phyloP scores from a whole-genome alignment of 2,888 invertebrate species.

The Altica lythri region DNA sequence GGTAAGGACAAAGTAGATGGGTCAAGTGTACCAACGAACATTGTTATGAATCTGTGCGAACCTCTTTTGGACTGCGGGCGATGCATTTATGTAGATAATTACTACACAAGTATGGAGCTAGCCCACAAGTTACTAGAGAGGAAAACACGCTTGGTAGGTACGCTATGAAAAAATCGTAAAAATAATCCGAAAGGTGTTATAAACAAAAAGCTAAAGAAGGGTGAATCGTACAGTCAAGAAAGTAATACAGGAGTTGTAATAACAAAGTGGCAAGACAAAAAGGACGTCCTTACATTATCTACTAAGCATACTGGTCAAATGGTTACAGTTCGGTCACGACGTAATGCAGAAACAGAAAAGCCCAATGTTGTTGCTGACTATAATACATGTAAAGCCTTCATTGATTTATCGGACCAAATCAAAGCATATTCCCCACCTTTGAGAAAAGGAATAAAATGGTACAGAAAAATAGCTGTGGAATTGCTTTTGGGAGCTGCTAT shows the following conservation, averaged over 20 bases:
- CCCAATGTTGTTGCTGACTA: neutral
- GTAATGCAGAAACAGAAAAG: too few species aligned
- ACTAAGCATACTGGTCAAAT: too few species aligned
- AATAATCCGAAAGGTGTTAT: too few species aligned
- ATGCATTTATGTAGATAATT: slow-evolving; percentile 1
- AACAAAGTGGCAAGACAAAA: too few species aligned
- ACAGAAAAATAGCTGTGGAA: slow-evolving; percentile 3
- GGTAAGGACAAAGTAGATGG: neutral
- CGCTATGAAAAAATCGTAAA: too few species aligned
- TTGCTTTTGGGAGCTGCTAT: neutral
- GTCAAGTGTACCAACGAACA: too few species aligned
- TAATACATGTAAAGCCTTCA: neutral
- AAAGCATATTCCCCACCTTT: neutral
- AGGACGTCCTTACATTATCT: too few species aligned
- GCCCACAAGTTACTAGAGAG: neutral
- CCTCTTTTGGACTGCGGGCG: neutral
- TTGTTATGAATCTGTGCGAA: neutral
- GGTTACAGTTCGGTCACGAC: too few species aligned
- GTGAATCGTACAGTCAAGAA: too few species aligned
- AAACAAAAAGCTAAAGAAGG: too few species aligned
- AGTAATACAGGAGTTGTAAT: too few species aligned
- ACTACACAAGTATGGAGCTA: neutral
- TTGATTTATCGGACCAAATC: slow-evolving; percentile 9
- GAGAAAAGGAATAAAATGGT: slow-evolving; percentile 6
- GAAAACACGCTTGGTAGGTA: slow-evolving; percentile 2